Evolutionary conservation across 2,797 vertebrate genomes (phyloP).

Genomic region (Manis pentadactyla): DNA sequence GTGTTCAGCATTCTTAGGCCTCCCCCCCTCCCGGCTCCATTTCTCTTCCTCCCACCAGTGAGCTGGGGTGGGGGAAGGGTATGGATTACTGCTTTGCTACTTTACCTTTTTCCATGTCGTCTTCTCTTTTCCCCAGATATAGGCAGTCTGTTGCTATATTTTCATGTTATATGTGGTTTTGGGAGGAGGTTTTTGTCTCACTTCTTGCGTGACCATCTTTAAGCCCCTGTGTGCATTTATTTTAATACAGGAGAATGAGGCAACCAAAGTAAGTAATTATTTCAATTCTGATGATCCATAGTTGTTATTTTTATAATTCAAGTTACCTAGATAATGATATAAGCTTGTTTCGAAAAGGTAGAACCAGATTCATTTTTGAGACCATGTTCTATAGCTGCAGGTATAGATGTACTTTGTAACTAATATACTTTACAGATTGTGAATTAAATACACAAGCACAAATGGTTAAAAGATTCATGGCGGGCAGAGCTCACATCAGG

Average conservation of each 20-base stretch:
- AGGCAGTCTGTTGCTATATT: no score
- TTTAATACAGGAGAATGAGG: background rate
- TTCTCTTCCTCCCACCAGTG: no score
- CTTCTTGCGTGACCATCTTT: no score
- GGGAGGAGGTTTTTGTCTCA: no score
- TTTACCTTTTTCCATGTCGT: no score
- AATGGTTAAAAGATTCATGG: slow-evolving; percentile 64
- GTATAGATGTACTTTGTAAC: background rate
- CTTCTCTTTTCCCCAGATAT: no score
- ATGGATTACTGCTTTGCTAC: no score
- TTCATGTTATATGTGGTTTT: no score
- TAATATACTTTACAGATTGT: background rate
- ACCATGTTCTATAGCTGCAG: background rate
- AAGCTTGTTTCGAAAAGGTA: slow-evolving; percentile 17
- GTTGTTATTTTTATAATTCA: slow-evolving; percentile 19
- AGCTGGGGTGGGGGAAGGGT: no score
- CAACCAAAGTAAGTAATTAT: background rate
- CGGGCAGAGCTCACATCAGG: background rate
- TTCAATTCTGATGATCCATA: background rate
- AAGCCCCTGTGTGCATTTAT: no score
- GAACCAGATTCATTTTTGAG: slow-evolving; percentile 20
- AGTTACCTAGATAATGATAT: background rate
- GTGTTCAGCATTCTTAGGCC: no score
- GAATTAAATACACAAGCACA: background rate
- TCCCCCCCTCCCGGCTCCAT: no score